Percentiles rank a stretch among this genome's conserved stretches.
These are phyloP conservation scores for Osmerus eperlanus DNA, from an alignment of 2,113 vertebrate genomes.

Conservation along the genomic window DNA sequence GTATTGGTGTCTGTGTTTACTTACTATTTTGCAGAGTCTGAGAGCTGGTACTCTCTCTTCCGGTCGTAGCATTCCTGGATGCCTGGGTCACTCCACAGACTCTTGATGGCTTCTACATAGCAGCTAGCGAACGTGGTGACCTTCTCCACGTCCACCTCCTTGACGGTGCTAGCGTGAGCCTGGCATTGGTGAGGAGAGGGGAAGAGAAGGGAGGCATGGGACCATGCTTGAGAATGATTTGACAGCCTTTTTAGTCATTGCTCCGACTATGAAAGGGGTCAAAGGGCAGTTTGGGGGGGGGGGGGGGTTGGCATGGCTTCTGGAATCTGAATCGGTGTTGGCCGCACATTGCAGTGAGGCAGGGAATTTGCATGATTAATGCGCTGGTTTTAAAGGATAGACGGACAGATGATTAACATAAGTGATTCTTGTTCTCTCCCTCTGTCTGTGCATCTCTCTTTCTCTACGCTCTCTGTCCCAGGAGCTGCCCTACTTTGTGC, in stretches of 20 bases:
- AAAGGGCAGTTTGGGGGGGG: not conserved
- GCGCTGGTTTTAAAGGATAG: constrained; percentile 28
- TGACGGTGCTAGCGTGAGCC: constrained; percentile 72
- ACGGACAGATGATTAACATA: constrained; percentile 38
- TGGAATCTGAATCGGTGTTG: constrained; percentile 33
- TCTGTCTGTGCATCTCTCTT: not conserved
- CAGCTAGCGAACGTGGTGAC: constrained; percentile 59
- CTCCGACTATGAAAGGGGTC: not conserved
- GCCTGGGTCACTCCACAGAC: constrained; percentile 81
- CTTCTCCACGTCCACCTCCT: constrained; percentile 75
- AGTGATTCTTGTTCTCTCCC: constrained; percentile 21
- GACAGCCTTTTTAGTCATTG: not conserved
- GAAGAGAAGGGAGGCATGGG: not conserved
- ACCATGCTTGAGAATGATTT: no score
- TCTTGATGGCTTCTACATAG: constrained; percentile 77
- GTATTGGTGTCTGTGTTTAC: constrained; percentile 55
- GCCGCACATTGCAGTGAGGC: constrained; percentile 26
- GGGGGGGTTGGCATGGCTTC: constrained; percentile 16
- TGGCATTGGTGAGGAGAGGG: constrained; percentile 33
- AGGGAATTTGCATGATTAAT: constrained; percentile 46
- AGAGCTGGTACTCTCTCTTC: constrained; percentile 82
- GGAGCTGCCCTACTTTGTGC: constrained; percentile 43
- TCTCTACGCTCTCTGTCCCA: constrained; percentile 23
- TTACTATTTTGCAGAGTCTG: constrained; percentile 84
- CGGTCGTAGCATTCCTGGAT: constrained; percentile 82